Evolutionary conservation across 2,113 vertebrate species (phyloP), one percentile per base, ranked within the genome.

Genomic region (Amphiprion ocellaris): DNA sequence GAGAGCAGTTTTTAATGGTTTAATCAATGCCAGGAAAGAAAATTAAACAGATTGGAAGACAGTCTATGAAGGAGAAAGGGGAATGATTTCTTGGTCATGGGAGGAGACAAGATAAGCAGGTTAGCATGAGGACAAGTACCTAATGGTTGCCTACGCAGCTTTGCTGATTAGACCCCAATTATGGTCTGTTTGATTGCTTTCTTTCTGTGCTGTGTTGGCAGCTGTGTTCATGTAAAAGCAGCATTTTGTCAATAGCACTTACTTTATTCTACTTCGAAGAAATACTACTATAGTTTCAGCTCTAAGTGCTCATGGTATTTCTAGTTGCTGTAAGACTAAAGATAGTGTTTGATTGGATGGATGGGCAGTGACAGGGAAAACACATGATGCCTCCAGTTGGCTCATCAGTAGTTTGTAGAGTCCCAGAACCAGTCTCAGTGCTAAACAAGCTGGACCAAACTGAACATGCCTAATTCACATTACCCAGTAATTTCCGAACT

Each of bases 361-460:
- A 79, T 74, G 68, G 56, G 46, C 66, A 73, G 65, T 66, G 62
- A 59, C 68, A 72, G 64, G 28, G 21, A 16, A 62, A 66, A 68
- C 70, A 26, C 67, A 82, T 24, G 9, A 64, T 44, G 55, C 49
- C 68, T 84, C 77, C 74, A 83, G 77, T 72, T 83, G 77, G 79
- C 82, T 66, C 79, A 55, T 81, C 70, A 63, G 56, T 68, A 66
- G 47, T 81, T 76, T 71, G 44, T 33, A 4, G 24, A 62, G 39
- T 71, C 62, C 77, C 68, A 75, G 70, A 23, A 54, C 52, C 78
- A 33, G 60, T 77, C 28, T 69, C 3, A 30, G 15, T 52, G 67
- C 75, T 74, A 67, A 84, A 82, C n/a, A 78, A 79, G 74, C 72
- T 80, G 74, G 71, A 87, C 33, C 60, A 54, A 41, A 50, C 49